These are phyloP conservation scores for Eulemur albifrons DNA, from an alignment of 2,797 vertebrate genomes.

Conservation along the genomic window DNA sequence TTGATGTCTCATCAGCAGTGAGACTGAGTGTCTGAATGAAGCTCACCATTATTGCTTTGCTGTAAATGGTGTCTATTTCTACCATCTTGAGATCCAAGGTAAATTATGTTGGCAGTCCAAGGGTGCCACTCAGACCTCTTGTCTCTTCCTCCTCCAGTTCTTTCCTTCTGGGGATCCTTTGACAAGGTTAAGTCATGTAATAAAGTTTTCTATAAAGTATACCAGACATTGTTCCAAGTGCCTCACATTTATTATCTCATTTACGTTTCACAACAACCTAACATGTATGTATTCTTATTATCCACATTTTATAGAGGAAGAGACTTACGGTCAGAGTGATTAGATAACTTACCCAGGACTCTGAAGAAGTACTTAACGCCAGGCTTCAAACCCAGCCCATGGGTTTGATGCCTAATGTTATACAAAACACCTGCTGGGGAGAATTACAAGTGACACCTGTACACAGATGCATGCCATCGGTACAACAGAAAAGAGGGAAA, in stretches of 20 bases:
- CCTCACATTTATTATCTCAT: background rate
- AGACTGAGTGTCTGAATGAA: no score
- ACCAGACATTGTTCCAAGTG: background rate
- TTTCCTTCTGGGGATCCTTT: background rate
- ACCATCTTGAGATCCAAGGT: background rate
- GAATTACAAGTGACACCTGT: background rate
- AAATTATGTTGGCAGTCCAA: background rate
- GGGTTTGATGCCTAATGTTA: background rate
- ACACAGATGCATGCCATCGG: accelerated
- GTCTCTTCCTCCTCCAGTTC: background rate
- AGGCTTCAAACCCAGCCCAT: background rate
- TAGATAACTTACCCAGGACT: background rate
- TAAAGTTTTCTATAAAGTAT: background rate
- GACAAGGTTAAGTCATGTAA: background rate
- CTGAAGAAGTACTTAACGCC: background rate
- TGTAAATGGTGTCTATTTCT: background rate
- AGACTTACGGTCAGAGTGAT: background rate
- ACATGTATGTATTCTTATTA: background rate
- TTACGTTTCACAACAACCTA: background rate
- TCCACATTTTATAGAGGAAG: background rate
- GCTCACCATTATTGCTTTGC: no score
- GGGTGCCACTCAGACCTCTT: background rate
- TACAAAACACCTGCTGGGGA: background rate
- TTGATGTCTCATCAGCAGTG: background rate
- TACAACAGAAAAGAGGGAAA: background rate